Conservation (phyloP, 2,113 vertebrate genomes). For the Crotalus viridis region DNA sequence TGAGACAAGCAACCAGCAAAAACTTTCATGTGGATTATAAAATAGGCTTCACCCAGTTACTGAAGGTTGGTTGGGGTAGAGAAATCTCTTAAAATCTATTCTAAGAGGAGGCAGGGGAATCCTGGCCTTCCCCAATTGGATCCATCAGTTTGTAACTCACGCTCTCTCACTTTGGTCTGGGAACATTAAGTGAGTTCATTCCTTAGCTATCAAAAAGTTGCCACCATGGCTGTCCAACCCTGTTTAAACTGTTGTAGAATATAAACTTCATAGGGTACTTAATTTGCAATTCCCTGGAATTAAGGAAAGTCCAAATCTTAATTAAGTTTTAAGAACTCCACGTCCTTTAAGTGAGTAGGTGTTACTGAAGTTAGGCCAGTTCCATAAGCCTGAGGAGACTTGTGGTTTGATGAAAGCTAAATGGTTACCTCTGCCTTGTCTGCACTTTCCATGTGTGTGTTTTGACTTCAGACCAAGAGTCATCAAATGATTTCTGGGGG, state of each 20-base stretch:
- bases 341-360: conserved; percentile 45
- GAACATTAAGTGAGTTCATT: not conserved
- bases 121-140: not conserved
- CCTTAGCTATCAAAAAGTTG: not conserved
- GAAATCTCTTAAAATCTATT: not conserved
- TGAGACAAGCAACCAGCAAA: not conserved
- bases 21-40: not conserved
- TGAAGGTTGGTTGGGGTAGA: not conserved
- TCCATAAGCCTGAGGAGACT: conserved; percentile 48
- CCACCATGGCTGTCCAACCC: not conserved
- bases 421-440: conserved; percentile 32
- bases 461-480: conserved; percentile 51
- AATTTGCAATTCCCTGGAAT: conserved; percentile 43
- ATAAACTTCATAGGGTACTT: not conserved
- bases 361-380: conserved; percentile 53
- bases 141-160: not conserved
- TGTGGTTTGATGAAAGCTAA: conserved; percentile 48
- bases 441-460: conserved; percentile 58
- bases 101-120: not conserved
- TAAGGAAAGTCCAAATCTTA: conserved; percentile 51
- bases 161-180: not conserved
- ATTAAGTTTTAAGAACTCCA: conserved; percentile 57
- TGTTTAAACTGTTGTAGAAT: not conserved
- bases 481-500: conserved; percentile 5
- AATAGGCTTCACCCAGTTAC: not conserved